Base-by-base conservation (phyloP, 2,888 invertebrate genomes). In the Pemphredon lugubris region DNA sequence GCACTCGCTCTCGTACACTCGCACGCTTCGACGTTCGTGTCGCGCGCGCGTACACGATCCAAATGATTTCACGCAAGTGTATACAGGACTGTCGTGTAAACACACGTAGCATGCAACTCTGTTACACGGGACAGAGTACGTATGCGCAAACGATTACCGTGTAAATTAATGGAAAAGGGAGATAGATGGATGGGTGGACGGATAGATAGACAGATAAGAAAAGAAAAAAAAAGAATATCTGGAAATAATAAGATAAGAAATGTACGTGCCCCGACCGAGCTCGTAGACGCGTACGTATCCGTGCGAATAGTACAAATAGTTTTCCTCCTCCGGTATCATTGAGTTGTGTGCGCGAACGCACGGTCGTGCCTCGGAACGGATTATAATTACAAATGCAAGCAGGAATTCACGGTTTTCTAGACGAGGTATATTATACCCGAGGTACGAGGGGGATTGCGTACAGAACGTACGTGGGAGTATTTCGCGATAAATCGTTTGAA, bases 331-430 rank as follows among this genome's bases (percentile, higher is more conserved):
- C 4, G 57, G 2, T 23, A 23, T 42, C n/a, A 23, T 2, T n/a
- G 37, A 2, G 11, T 11, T 11, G 2, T 20, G 7, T 20, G 21
- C 11, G 30, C 26, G 13, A 9, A 13, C 16, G 3, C 14, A 23
- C 21, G 40, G 1, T 6, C 30, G 32, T 32, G 26, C 47, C 59
- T 54, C 47, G 40, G 39, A 54, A 63, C 54, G 30, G 65, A 78
- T 81, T 82, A 78, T 72, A 79, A 81, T 81, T 80, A 82, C 73
- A 81, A 80, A 80, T 78, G 61, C 69, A 76, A 78, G 58, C 57
- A 51, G 54, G 61, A 73, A 73, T 64, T 66, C 61, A 40, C 40
- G 44, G 60, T 77, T 76, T 73, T 75, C 66, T 58, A 53, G 60
- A 14, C 39, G 54, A 30, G 32, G 54, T 53, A 63, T 69, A 60